These are phyloP conservation scores for Prunella strophiata DNA, from an alignment of 2,797 vertebrate genomes.

Conservation along the genomic window DNA sequence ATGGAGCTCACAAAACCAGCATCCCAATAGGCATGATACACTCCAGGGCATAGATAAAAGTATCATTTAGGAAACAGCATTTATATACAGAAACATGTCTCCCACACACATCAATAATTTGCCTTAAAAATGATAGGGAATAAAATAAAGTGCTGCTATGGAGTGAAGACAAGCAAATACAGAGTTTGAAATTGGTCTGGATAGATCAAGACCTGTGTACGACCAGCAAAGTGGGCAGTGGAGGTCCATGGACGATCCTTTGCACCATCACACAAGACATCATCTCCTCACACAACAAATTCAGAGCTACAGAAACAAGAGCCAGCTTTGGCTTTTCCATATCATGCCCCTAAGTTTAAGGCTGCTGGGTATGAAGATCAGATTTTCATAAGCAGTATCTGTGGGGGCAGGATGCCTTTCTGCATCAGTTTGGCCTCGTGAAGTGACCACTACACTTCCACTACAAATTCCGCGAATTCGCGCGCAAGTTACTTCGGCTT, in stretches of 20 bases:
- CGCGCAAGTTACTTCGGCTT: not conserved
- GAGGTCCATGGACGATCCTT: not conserved
- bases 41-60: not conserved
- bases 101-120: not conserved
- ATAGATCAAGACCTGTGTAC: not conserved
- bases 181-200: not conserved
- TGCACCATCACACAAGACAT: not conserved
- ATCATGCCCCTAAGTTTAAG: not conserved
- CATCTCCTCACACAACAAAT: not conserved
- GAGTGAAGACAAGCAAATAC: not conserved
- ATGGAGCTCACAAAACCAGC: not conserved
- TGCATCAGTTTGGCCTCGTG: not conserved
- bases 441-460: not conserved
- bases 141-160: not conserved
- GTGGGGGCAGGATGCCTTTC: not conserved
- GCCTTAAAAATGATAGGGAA: not conserved
- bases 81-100: not conserved
- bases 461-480: not conserved
- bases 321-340: not conserved
- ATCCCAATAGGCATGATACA: not conserved
- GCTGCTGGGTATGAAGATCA: not conserved
- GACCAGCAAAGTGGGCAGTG: rapidly evolving
- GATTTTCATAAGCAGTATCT: not conserved
- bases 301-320: not conserved
- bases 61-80: not conserved